Evolutionary conservation across 2,113 vertebrate genomes (phyloP), one percentile per base, ranked within the genome.

Genomic region (Psammodynastes pulverulentus): DNA sequence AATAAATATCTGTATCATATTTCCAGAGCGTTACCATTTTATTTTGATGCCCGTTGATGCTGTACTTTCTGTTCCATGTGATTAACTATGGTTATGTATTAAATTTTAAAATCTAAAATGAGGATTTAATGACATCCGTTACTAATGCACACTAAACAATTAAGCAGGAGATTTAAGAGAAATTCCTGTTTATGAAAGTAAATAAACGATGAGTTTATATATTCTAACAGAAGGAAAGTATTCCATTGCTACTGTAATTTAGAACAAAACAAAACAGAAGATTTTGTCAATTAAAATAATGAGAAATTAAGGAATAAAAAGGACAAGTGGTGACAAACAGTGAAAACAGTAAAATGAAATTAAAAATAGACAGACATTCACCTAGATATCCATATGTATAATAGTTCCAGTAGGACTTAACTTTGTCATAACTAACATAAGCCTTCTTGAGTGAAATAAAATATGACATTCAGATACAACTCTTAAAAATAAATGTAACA

Each of bases 91-190:
- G 3, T 85, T 91, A 0, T 17, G 53, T 58, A 93, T 86, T 86
- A 91, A 84, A 90, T 19, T 91, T 93, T 90, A 89, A 88, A 91
- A 84, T 92, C 39, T 87, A 94, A 86, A 19, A 87, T 89, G 54
- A 34, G 3, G 54, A 62, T 88, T 23, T 84, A 67, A 86, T 56
- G 48, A 48, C 90, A 43, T 53, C 48, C 54, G 51, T 87, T 72
- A 79, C 87, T 87, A 90, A 90, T 48, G 26, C 46, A 24, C 46
- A 54, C 26, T 49, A 90, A 93, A 87, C 54, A 52, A 87, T 93
- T 93, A 93, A 93, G 86, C 34, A 90, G 46, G 3, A 79, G 49
- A 34, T 87, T 67, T 90, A 87, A 92, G 90, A 92, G 45, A 86
- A 67, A 85, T 67, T 86, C n/a, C 45, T n/a, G 8, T 67, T 86